phyloP scores from a whole-genome alignment of 1,140 invertebrate species.

The Drosophila bocki region DNA sequence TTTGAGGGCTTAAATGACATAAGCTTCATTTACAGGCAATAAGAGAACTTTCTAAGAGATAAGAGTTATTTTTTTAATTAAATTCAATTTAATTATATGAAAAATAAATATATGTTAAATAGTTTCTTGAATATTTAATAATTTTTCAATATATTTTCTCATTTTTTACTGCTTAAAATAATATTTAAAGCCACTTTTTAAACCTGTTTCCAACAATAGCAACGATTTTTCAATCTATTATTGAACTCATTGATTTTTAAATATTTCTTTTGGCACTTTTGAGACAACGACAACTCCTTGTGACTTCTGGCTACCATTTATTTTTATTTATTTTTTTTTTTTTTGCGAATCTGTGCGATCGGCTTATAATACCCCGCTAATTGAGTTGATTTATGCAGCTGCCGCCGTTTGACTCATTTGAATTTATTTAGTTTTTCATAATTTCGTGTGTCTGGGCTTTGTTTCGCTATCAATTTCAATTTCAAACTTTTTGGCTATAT shows the following conservation, averaged over 20 bases:
- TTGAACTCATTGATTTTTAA: conserved; percentile 16
- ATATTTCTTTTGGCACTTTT: conserved; percentile 15
- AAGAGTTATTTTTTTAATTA: neutral
- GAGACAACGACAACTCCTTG: conserved; percentile 30
- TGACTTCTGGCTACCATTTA: conserved; percentile 42
- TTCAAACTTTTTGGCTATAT: conserved; percentile 54
- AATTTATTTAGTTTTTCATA: conserved; percentile 72
- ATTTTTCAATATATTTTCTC: too few relatives aligned
- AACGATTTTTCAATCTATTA: conserved; percentile 1
- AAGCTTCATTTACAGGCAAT: too few relatives aligned
- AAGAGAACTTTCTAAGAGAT: neutral
- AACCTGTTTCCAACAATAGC: neutral
- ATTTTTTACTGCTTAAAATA: neutral
- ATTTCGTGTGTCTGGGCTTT: conserved; percentile 41
- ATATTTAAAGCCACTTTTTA: neutral
- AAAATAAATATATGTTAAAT: too few relatives aligned
- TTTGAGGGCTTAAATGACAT: neutral
- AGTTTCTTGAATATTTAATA: neutral
- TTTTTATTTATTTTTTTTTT: conserved; percentile 26
- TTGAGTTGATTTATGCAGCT: conserved; percentile 82
- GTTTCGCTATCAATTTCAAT: conserved; percentile 73
- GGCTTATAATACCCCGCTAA: conserved; percentile 74
- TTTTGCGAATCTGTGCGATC: conserved; percentile 35
- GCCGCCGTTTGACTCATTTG: conserved; percentile 74
- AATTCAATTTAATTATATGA: neutral